Evolutionary conservation across 1,140 invertebrate genomes (phyloP), one percentile per base, ranked within the genome.

Genomic region (Batillaria attramentaria): DNA sequence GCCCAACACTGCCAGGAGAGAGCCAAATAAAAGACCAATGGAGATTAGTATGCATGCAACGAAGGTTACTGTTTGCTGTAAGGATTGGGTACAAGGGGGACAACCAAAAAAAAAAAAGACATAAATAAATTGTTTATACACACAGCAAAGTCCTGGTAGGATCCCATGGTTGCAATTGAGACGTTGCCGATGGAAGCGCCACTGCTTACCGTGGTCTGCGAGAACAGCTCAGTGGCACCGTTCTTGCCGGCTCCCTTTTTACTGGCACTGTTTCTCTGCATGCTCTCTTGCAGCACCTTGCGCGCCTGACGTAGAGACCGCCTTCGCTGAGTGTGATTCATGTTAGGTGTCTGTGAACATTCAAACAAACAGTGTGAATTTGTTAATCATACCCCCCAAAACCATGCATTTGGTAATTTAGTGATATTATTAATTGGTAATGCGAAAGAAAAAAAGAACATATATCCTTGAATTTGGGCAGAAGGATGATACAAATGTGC

Each of bases 81-180:
- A 6, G 24, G n/a, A 50, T 18, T 18, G 41, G 33, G 37, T 65
- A n/a, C 42, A 31, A 70, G 50, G 28, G 41, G 5, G 57, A 65
- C 24, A 41, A 31, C n/a, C 31, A 39, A 73, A 46, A 50, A 65
- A 54, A 57, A 42, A 57, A 66, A 75, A 74, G 72, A 74, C 69
- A 80, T 54, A n/a, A 72, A n/a, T 41, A 42, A 50, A 33, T 69
- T 42, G 5, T 68, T 79, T 18, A 83, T 83, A 85, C 86, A 83
- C 74, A 87, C 86, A 80, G 84, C 84, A 86, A 87, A 87, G 43
- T 87, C 86, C 73, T 84, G 82, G 74, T 87, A 87, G 20, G 84
- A 74, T 79, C 80, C 81, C 42, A 73, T 84, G 31, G 86, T 84
- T 16, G 78, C 81, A 31, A 81, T 33, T 28, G 79, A 82, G 39